Evolutionary conservation across 2,113 vertebrate genomes (phyloP).

Genomic region (Marmota flaviventris): DNA sequence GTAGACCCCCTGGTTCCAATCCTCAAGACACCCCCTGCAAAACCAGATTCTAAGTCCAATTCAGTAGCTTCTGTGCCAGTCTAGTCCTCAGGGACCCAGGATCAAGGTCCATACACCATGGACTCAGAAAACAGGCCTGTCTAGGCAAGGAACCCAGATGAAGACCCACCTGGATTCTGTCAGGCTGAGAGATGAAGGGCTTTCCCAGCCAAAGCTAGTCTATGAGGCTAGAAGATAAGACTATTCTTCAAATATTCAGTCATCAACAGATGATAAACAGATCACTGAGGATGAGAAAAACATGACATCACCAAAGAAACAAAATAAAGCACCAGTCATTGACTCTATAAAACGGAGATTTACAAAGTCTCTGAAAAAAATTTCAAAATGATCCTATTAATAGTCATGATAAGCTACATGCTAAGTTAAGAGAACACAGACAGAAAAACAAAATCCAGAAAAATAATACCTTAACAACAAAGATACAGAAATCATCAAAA

Average conservation of each 20-base stretch:
- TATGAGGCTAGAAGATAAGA: neutral
- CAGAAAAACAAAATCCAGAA: neutral
- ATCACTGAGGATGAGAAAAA: neutral
- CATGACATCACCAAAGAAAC: neutral
- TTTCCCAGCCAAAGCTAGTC: neutral
- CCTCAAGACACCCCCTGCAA: too few species aligned
- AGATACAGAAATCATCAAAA: neutral
- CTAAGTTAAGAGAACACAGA: neutral
- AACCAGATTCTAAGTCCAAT: neutral
- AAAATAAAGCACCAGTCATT: neutral
- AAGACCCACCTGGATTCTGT: accelerated
- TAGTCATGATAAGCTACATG: too few species aligned
- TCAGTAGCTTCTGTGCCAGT: neutral
- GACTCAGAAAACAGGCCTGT: neutral
- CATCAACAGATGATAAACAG: neutral
- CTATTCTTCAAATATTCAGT: neutral
- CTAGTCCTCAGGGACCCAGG: too few species aligned
- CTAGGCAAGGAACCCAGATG: neutral
- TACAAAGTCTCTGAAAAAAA: neutral
- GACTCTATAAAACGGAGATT: neutral
- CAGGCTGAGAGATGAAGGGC: neutral
- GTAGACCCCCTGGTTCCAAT: too few species aligned
- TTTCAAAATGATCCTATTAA: neutral
- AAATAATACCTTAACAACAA: neutral
- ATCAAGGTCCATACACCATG: too few species aligned